Conservation (phyloP, 2,113 vertebrate species). For the Synchiropus splendidus region DNA sequence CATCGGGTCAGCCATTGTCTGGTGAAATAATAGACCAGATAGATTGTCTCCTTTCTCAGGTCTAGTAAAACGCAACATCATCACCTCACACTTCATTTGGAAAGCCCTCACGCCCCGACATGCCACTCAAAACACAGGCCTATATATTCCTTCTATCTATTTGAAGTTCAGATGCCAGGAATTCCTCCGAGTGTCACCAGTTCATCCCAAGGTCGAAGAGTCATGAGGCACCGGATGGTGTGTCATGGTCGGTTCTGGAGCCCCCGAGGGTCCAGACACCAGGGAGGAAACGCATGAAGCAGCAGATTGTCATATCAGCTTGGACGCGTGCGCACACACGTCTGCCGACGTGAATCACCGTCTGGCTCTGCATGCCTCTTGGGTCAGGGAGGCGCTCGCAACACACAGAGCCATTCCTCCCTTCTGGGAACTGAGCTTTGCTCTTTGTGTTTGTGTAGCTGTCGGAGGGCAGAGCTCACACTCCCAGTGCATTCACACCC, state of each 20-base stretch:
- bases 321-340: slow-evolving; percentile 6
- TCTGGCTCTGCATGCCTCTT: slow-evolving; percentile 23
- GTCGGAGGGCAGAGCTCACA: slow-evolving; percentile 26
- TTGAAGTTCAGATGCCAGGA: slow-evolving; percentile 29
- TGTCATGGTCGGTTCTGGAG: slow-evolving; percentile 10
- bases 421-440: slow-evolving; percentile 32
- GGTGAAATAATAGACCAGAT: background rate
- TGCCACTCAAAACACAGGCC: background rate
- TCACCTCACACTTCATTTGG: background rate
- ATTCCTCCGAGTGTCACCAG: slow-evolving; percentile 50
- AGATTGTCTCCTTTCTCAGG: too few relatives aligned
- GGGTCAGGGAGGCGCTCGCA: slow-evolving; percentile 2
- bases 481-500: slow-evolving; percentile 38
- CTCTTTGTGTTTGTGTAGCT: slow-evolving; percentile 44
- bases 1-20: slow-evolving; percentile 8
- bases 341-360: slow-evolving; percentile 43
- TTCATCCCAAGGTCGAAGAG: slow-evolving; percentile 25
- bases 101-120: background rate
- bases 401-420: slow-evolving; percentile 13
- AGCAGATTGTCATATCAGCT: slow-evolving; percentile 17
- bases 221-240: slow-evolving; percentile 27
- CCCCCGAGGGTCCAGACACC: slow-evolving; percentile 14
- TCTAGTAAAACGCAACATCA: too few relatives aligned
- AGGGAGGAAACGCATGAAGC: slow-evolving; percentile 19
- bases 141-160: slow-evolving; percentile 10